Base-by-base conservation (phyloP, 2,113 vertebrate species). In the Megaceryle maxima region DNA sequence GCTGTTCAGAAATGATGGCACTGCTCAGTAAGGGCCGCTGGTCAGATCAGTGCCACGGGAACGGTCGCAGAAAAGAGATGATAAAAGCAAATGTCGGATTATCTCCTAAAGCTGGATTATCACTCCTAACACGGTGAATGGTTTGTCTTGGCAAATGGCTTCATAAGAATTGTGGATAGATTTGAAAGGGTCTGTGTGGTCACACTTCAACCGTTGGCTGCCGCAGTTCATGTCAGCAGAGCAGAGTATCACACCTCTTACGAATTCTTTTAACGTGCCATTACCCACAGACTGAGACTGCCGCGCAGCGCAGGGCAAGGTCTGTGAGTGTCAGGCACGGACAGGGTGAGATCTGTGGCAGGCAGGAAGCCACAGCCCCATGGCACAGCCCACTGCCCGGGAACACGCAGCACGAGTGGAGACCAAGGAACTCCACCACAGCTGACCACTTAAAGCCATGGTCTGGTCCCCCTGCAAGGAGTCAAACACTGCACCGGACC, bases 121-220 rank as follows among this genome's bases (percentile, higher is more conserved):
- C 91, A 16, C 90, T 92, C 91, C 91, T 93, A 94, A 97, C 97
- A 97, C 89, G 92, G 94, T 25, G 82, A 94, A 75, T 68, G 75
- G 94, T 56, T 97, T 97, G 96, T 97, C 92, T 60, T 92, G 88
- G 95, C 91, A 96, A 96, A 95, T 82, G 87, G 93, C 94, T 95
- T 95, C 93, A 78, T 53, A 90, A 80, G 88, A 85, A 89, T 92
- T 1, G 74, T 48, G 93, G 90, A 94, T 85, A 6, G 79, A 78
- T 97, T 86, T 83, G 88, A 96, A 96, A 93, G 92, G 81, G 1
- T 26, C 87, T 89, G 67, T 18, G 73, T 8, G 78, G 69, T 95
- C 91, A 94, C 96, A 96, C 96, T 88, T 96, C 68, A 96, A 5
- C 79, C 90, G 17, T 35, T 95, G 96, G 95, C 93, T 84, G 86